A percentile compares a stretch with the other conserved stretches of the same genome.
These are phyloP conservation scores for Heterohyrax brucei DNA, from an alignment of 2,797 vertebrate species.

Conservation along the genomic window DNA sequence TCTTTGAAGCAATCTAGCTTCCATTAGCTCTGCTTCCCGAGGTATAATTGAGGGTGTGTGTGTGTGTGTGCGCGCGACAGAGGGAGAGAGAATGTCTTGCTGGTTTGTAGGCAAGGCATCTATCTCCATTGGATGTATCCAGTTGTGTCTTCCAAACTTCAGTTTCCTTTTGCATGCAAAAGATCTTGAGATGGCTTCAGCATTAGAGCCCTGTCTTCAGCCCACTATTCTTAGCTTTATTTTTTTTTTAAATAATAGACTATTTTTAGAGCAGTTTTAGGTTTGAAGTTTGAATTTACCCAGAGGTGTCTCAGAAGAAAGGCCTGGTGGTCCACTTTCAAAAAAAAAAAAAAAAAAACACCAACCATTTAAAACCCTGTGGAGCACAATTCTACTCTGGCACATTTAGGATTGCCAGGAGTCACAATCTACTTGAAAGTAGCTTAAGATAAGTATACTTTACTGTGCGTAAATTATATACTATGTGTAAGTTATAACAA, in stretches of 20 bases:
- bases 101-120: not conserved
- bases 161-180: not conserved
- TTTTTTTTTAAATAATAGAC: not conserved
- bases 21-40: constrained; percentile 88
- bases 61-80: no score
- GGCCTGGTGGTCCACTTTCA: not conserved
- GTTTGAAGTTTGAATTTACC: not conserved
- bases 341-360: not conserved
- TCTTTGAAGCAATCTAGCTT: constrained; percentile 89
- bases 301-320: not conserved
- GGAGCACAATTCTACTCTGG: no score
- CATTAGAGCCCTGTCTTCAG: not conserved
- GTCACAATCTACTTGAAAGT: no score
- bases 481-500: no score
- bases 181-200: not conserved
- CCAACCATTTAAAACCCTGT: not conserved
- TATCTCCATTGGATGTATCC: not conserved
- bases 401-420: no score
- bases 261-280: not conserved
- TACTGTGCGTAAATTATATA: no score
- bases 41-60: constrained; percentile 88
- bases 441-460: no score
- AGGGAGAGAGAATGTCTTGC: not conserved
- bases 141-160: not conserved
- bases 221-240: not conserved